A percentile compares a stretch with the other conserved stretches of the same genome.
phyloP scores from a whole-genome alignment of 2,797 vertebrate genomes.

The Cossypha polioptera region DNA sequence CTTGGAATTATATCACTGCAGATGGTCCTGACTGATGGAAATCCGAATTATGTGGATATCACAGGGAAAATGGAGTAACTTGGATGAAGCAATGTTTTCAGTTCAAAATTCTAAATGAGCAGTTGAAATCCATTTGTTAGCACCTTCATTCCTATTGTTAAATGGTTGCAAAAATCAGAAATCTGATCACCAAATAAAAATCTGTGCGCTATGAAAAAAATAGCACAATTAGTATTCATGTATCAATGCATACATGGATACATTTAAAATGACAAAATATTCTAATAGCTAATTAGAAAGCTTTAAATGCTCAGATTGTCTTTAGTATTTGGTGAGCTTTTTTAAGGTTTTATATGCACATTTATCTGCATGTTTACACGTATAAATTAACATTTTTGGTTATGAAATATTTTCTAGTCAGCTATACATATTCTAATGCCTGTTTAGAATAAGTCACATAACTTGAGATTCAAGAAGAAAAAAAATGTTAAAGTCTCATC shows the following conservation, averaged over 20 bases:
- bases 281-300: not conserved
- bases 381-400: not conserved
- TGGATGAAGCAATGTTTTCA: not conserved
- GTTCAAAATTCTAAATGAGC: not conserved
- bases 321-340: not conserved
- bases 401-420: not conserved
- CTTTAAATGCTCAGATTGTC: not conserved
- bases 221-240: not conserved
- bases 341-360: not conserved
- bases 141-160: not conserved
- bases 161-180: not conserved
- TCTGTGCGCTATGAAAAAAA: not conserved
- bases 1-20: too few species aligned
- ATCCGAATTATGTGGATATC: not conserved
- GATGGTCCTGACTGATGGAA: too few species aligned
- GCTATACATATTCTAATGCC: not conserved
- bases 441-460: not conserved
- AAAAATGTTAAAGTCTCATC: not conserved
- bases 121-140: not conserved
- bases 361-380: not conserved
- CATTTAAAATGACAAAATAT: not conserved
- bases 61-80: not conserved
- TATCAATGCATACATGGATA: rapidly evolving
- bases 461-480: not conserved
- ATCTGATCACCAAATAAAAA: not conserved